Percentiles rank a stretch among this genome's conserved stretches.
Evolutionary conservation across 92 coral and sea anemone genomes (phyloP).

Genomic region (Heteractis magnifica): DNA sequence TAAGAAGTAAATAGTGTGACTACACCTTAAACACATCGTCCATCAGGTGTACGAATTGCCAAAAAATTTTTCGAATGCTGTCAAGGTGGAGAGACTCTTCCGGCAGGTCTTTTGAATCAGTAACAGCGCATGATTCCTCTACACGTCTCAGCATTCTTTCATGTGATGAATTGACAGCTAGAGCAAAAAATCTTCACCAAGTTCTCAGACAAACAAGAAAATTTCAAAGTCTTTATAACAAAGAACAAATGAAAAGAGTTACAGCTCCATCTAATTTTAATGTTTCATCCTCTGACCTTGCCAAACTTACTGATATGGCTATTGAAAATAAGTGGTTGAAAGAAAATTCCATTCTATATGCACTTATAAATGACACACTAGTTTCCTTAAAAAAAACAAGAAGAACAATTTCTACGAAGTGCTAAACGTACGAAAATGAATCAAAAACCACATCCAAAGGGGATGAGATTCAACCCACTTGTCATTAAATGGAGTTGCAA

Average conservation of each 20-base stretch:
- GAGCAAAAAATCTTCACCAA: conserved; percentile 31
- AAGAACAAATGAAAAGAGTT: conserved; percentile 20
- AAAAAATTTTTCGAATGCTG: conserved; percentile 11
- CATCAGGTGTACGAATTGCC: conserved; percentile 21
- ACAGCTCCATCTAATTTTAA: conserved; percentile 36
- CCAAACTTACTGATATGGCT: conserved; percentile 30
- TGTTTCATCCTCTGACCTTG: conserved; percentile 35
- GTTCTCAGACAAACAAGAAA: conserved; percentile 5
- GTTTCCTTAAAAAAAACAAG: conserved; percentile 25
- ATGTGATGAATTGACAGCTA: conserved; percentile 26
- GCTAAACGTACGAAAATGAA: conserved; percentile 28
- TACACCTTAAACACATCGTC: not conserved
- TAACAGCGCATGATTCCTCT: conserved; percentile 21
- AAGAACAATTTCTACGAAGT: conserved; percentile 22
- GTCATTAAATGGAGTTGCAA: conserved; percentile 57
- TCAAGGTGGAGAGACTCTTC: conserved; percentile 3
- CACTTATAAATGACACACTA: conserved; percentile 33
- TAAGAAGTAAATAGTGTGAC: conserved; percentile 18
- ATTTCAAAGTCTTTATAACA: conserved; percentile 17
- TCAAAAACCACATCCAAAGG: conserved; percentile 44
- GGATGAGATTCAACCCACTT: conserved; percentile 55
- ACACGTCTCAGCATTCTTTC: conserved; percentile 24
- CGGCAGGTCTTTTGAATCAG: conserved; percentile 5
- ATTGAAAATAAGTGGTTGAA: conserved; percentile 27
- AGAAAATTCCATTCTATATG: conserved; percentile 38